phyloP scores from a whole-genome alignment of 1,140 invertebrate species.

The Pseudobourletiella spinata region DNA sequence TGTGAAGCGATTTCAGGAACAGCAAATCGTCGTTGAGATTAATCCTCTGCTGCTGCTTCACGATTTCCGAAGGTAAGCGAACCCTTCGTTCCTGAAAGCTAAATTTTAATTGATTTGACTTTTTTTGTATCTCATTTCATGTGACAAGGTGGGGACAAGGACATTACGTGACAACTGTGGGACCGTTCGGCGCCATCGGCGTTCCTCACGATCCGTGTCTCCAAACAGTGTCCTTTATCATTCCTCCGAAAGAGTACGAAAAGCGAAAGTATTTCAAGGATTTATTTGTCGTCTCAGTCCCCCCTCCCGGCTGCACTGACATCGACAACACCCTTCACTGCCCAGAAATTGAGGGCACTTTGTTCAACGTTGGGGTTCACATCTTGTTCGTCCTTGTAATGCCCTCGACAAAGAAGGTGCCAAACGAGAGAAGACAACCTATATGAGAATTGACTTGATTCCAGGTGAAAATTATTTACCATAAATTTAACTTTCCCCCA shows the following conservation, averaged over 20 bases:
- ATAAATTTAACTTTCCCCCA: neutral
- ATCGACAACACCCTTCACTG: conserved; percentile 98
- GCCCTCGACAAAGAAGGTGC: conserved; percentile 82
- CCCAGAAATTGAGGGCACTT: conserved; percentile 56
- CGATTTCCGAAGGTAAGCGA: conserved; percentile 54
- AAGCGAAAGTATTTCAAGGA: conserved; percentile 73
- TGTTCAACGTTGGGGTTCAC: conserved; percentile 82
- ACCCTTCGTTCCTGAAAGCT: conserved; percentile 21
- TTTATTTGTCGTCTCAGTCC: conserved; percentile 87
- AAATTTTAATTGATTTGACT: no score
- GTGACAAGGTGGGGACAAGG: no score
- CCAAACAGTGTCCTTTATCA: conserved; percentile 80
- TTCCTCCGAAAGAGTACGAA: conserved; percentile 69
- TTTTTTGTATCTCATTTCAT: no score
- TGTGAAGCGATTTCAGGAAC: conserved; percentile 63
- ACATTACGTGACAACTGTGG: conserved; percentile 79
- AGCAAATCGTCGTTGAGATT: conserved; percentile 83
- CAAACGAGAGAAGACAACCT: conserved; percentile 75
- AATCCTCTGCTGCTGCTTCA: conserved; percentile 83
- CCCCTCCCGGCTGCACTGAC: conserved; percentile 97
- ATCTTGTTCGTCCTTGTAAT: conserved; percentile 80
- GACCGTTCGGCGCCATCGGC: conserved; percentile 77
- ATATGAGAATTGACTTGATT: conserved; percentile 83
- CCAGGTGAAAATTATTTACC: conserved; percentile 48
- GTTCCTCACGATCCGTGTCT: conserved; percentile 89